phyloP scores from a whole-genome alignment of 2,113 vertebrate genomes.

The Heloderma charlesbogerti region DNA sequence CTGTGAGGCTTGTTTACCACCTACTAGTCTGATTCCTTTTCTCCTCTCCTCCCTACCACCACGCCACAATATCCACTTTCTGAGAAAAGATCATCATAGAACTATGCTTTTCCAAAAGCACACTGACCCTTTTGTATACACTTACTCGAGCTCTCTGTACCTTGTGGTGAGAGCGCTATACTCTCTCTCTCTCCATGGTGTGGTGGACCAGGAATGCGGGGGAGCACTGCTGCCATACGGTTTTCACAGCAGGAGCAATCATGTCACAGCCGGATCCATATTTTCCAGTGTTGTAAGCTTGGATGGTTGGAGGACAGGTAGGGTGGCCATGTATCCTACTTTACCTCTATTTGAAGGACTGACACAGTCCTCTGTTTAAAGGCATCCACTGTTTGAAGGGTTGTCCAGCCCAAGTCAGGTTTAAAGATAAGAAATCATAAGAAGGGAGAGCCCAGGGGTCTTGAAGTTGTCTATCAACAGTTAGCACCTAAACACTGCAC shows the following conservation, averaged over 20 bases:
- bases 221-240: neutral
- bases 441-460: too few relatives aligned
- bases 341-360: too few relatives aligned
- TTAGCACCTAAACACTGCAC: too few relatives aligned
- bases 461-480: too few relatives aligned
- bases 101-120: neutral
- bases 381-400: too few relatives aligned
- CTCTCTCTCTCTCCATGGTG: neutral
- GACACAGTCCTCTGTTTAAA: too few relatives aligned
- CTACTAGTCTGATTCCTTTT: neutral
- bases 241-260: too few relatives aligned
- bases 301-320: neutral
- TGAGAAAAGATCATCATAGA: accelerated
- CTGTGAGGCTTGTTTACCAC: constrained; percentile 29
- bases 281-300: neutral
- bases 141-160: accelerated
- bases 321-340: neutral
- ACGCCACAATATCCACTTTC: neutral
- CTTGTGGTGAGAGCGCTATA: neutral
- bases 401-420: too few relatives aligned
- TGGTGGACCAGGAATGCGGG: neutral
- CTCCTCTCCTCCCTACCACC: neutral
- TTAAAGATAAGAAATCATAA: too few relatives aligned
- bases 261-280: neutral
- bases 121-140: neutral